Conservation (phyloP, 2,113 vertebrate genomes). For the Dunckerocampus dactyliophorus region DNA sequence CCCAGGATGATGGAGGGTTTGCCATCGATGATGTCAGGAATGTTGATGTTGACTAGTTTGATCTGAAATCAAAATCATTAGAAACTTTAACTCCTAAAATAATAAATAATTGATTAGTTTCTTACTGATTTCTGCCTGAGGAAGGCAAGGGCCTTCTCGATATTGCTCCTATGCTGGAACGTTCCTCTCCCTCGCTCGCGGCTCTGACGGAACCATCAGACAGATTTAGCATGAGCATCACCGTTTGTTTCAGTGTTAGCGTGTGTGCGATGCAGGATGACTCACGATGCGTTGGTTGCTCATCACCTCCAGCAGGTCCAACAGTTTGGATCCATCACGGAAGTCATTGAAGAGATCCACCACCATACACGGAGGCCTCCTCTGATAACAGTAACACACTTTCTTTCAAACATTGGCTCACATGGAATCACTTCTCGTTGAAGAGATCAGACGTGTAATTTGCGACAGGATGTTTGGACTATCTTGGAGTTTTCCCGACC, state of each 20-base stretch:
- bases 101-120: accelerated
- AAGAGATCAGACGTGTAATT: no score
- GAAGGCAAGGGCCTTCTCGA: constrained; percentile 87
- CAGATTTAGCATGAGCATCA: not conserved
- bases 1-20: constrained; percentile 95
- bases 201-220: constrained; percentile 69
- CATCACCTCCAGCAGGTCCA: constrained; percentile 95
- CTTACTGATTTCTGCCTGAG: constrained; percentile 85
- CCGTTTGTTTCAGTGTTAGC: not conserved
- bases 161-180: constrained; percentile 90
- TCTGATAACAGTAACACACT: constrained; percentile 66
- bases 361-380: constrained; percentile 74
- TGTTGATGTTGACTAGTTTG: constrained; percentile 96
- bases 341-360: constrained; percentile 87
- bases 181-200: constrained; percentile 85
- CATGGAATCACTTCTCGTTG: not conserved
- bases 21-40: constrained; percentile 91
- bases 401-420: not conserved
- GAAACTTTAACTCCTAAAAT: no score
- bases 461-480: no score
- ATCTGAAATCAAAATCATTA: constrained; percentile 71
- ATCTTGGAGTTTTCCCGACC: no score
- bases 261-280: not conserved
- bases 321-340: constrained; percentile 80
- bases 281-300: constrained; percentile 87